These are phyloP conservation scores for Hyperoplus immaculatus DNA, from an alignment of 2,797 vertebrate genomes.

Conservation along the genomic window DNA sequence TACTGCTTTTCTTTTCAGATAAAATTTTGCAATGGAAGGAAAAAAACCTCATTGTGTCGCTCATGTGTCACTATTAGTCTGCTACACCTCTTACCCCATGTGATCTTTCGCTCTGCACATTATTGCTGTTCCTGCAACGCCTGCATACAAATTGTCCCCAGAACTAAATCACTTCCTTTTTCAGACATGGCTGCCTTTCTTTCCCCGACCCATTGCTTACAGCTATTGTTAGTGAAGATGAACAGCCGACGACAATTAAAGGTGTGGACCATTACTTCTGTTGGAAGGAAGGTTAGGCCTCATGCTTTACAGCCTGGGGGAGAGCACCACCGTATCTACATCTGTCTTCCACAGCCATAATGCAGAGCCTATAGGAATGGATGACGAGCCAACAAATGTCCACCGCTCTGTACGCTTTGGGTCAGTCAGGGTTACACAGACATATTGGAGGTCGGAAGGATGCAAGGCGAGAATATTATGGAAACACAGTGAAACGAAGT, in stretches of 20 bases:
- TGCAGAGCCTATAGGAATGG: slow-evolving; percentile 67
- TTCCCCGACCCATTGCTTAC: slow-evolving; percentile 79
- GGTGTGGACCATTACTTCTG: slow-evolving; percentile 87
- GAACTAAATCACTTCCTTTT: slow-evolving; percentile 85
- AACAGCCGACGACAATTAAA: slow-evolving; percentile 87
- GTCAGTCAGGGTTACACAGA: slow-evolving; percentile 36
- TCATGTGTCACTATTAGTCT: slow-evolving; percentile 60
- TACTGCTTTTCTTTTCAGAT: slow-evolving; percentile 47
- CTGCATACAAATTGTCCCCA: slow-evolving; percentile 72
- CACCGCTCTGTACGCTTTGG: slow-evolving; percentile 32
- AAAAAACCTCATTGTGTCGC: slow-evolving; percentile 30
- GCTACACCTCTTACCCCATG: slow-evolving; percentile 66
- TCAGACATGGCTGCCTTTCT: slow-evolving; percentile 82
- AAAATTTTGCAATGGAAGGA: slow-evolving; percentile 52
- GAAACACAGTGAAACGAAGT: slow-evolving; percentile 19
- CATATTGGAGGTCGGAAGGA: slow-evolving; percentile 24
- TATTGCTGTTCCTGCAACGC: slow-evolving; percentile 72
- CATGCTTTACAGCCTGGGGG: slow-evolving; percentile 79
- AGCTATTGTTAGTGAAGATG: slow-evolving; percentile 88
- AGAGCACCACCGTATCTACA: slow-evolving; percentile 74
- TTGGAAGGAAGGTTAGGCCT: slow-evolving; percentile 81
- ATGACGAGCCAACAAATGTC: slow-evolving; percentile 69
- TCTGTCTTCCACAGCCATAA: slow-evolving; percentile 75
- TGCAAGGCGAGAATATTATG: slow-evolving; percentile 23
- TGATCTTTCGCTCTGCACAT: slow-evolving; percentile 73